Base-by-base conservation (phyloP, 2,888 invertebrate genomes). In the Beris chalybata region DNA sequence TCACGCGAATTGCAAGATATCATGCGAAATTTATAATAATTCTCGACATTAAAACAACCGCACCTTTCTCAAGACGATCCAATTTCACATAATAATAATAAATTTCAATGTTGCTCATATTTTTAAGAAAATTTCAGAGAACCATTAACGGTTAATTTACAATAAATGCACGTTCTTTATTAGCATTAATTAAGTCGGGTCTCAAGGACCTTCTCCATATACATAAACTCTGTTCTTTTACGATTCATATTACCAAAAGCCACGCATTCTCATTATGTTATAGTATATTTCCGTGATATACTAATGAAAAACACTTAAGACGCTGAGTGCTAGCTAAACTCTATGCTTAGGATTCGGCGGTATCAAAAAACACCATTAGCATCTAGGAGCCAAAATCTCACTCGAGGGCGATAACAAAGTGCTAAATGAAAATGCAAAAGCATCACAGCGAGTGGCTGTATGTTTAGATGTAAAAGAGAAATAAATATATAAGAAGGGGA, bases 341-440 rank as follows among this genome's bases (percentile, higher is more conserved):
- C 38, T 38, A 38, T 38, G 38, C 38, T 38, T 38, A 38, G 38
- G 43, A 61, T 50, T 61, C 31, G 38, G 47, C 50, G 11, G 52
- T 61, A 61, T 61, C 61, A 61, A 52, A 61, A 61, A 50, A 61
- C 61, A 61, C 61, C 61, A 61, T 61, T 61, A 61, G 61, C 52
- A 52, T 61, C 52, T 50, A 50, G 61, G 61, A 61, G 50, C 32
- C 50, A 52, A 61, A 61, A 61, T 61, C 50, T 61, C 52, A 52
- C 61, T 61, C 38, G 43, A 50, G 61, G 32, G 61, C 31, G 22
- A 61, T 61, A 43, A 50, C 38, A 61, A 61, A 52, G 61, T 61
- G 61, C 50, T 52, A 61, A 61, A 61, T 52, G 61, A 52, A 61
- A 61, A 50, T 52, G 31, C 43, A 61, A 61, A 30, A 52, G 29